Percentiles rank a stretch among this genome's conserved stretches.
Conservation (phyloP, 2,888 invertebrate genomes). For the Parnassius smintheus region DNA sequence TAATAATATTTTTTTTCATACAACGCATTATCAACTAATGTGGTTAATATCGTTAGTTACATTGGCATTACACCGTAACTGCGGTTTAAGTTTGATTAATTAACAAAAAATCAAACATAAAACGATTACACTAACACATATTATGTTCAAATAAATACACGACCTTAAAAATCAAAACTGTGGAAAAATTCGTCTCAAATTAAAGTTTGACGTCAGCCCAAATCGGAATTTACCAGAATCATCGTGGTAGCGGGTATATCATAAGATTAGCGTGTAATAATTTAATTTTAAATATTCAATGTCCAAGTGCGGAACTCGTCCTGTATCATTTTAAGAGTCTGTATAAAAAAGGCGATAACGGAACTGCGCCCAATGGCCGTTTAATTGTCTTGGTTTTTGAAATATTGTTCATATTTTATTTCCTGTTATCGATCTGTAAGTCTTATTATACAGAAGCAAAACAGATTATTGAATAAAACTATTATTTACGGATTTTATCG, state of each 20-base stretch:
- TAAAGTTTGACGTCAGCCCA: not conserved
- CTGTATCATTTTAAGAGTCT: constrained; percentile 1
- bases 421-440: constrained; percentile 7
- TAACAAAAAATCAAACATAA: too few species aligned
- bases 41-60: too few species aligned
- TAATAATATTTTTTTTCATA: too few species aligned
- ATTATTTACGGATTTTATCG: too few species aligned
- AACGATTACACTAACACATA: too few species aligned
- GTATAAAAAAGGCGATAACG: constrained; percentile 19
- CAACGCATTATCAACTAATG: too few species aligned
- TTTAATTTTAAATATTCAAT: constrained; percentile 5
- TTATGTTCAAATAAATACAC: too few species aligned
- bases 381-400: constrained; percentile 6
- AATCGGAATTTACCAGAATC: not conserved
- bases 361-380: constrained; percentile 8
- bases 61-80: too few species aligned
- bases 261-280: constrained; percentile 2
- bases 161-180: too few species aligned
- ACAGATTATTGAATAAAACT: too few species aligned
- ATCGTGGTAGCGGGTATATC: not conserved
- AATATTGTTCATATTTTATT: constrained; percentile 10
- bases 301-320: not conserved
- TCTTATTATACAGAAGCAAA: not conserved
- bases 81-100: too few species aligned
- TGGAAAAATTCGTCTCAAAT: too few species aligned